phyloP scores from a whole-genome alignment of 1,140 invertebrate genomes.

The Drosophila bocki region DNA sequence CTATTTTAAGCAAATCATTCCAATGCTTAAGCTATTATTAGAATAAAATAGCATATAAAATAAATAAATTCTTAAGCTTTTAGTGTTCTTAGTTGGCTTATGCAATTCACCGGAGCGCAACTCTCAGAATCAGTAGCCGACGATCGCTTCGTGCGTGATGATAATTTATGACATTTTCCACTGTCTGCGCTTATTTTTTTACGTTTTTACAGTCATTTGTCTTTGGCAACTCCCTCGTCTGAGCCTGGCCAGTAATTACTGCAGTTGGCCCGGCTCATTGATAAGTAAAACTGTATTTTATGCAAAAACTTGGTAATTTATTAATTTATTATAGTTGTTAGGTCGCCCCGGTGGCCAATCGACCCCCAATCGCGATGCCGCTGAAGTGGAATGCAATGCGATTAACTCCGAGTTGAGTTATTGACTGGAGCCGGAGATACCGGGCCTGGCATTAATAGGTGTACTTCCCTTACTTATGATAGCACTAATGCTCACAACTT shows the following conservation, averaged over 20 bases:
- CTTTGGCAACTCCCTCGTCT: slow-evolving; percentile 42
- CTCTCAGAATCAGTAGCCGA: slow-evolving; percentile 23
- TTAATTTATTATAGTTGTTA: slow-evolving; percentile 77
- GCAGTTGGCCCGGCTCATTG: slow-evolving; percentile 63
- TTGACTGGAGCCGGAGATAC: slow-evolving; percentile 31
- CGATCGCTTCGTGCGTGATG: slow-evolving; percentile 46
- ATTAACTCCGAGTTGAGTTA: slow-evolving; percentile 57
- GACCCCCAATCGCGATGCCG: slow-evolving; percentile 18
- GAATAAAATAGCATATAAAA: neutral
- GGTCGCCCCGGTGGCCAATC: slow-evolving; percentile 21
- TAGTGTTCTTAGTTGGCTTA: slow-evolving; percentile 1
- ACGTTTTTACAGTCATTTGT: slow-evolving; percentile 67
- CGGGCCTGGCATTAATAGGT: slow-evolving; percentile 60
- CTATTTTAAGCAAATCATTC: too few relatives aligned
- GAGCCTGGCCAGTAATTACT: slow-evolving; percentile 55
- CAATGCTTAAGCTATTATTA: too few relatives aligned
- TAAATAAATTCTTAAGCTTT: neutral
- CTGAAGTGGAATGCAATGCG: slow-evolving; percentile 72
- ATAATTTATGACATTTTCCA: slow-evolving; percentile 66
- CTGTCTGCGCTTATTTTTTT: slow-evolving; percentile 27
- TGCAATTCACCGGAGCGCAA: slow-evolving; percentile 42
- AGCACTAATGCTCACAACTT: slow-evolving; percentile 68
- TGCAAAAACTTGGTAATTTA: slow-evolving; percentile 78
- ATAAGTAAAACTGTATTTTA: slow-evolving; percentile 73
- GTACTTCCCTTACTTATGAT: slow-evolving; percentile 53